A percentile compares a stretch with the other conserved stretches of the same genome.
Evolutionary conservation across 2,797 vertebrate genomes (phyloP).

Genomic region (Sebastes glaucus): DNA sequence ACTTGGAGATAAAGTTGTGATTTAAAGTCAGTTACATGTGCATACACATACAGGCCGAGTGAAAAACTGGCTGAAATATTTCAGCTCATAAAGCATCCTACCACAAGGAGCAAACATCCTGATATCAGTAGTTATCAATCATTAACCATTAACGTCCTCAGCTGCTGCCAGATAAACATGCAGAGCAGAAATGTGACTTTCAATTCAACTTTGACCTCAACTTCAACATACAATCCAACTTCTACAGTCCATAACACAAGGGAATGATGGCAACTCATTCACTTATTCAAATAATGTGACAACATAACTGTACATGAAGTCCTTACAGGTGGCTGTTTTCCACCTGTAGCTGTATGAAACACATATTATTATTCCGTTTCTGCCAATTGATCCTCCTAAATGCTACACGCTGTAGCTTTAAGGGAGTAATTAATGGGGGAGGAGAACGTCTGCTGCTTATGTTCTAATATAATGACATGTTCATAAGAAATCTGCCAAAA

Average conservation of each 20-base stretch:
- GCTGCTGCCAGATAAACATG: neutral
- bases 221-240: neutral
- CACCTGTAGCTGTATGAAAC: neutral
- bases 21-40: no score
- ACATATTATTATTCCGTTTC: neutral
- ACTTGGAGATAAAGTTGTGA: neutral
- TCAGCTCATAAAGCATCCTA: neutral
- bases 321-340: neutral
- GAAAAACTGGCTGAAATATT: neutral
- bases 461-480: neutral
- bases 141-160: conserved; percentile 15
- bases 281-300: neutral
- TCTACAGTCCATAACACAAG: neutral
- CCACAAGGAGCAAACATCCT: neutral
- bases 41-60: neutral
- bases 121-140: neutral
- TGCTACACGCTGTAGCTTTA: no score
- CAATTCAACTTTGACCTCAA: neutral
- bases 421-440: neutral
- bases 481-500: no score
- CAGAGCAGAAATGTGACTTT: neutral
- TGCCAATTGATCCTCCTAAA: accelerated
- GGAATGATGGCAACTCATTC: neutral
- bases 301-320: neutral
- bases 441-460: neutral